A percentile compares a stretch with the other conserved stretches of the same genome.
phyloP scores from a whole-genome alignment of 2,888 invertebrate genomes.

The Saturnia japonica region DNA sequence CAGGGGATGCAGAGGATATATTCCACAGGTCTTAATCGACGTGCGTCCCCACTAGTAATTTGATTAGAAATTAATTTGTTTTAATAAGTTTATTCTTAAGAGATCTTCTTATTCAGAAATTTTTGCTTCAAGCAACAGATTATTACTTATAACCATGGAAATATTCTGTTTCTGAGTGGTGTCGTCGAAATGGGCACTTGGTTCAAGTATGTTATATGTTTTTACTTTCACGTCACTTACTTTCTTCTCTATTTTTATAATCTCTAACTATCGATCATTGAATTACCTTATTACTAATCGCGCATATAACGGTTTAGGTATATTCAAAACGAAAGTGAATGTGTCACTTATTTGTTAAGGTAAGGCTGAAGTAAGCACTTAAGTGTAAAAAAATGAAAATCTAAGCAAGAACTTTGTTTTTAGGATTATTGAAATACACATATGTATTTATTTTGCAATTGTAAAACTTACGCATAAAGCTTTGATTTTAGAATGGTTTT shows the following conservation, averaged over 20 bases:
- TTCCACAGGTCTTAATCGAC: too few relatives aligned
- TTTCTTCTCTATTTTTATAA: constrained; percentile 16
- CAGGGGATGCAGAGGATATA: too few relatives aligned
- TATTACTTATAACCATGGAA: background rate
- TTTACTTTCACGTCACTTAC: constrained; percentile 10
- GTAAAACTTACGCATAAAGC: too few relatives aligned
- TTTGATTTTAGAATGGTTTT: too few relatives aligned
- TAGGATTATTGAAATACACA: background rate
- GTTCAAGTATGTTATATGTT: constrained; percentile 12
- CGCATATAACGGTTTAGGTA: background rate
- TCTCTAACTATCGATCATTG: constrained; percentile 6
- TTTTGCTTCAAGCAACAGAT: background rate
- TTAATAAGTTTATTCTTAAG: background rate
- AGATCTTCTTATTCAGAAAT: background rate
- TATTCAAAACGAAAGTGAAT: constrained; percentile 7
- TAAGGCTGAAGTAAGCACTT: background rate
- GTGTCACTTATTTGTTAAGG: background rate
- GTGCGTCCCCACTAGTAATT: too few relatives aligned
- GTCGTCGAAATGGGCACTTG: background rate
- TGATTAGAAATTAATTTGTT: background rate
- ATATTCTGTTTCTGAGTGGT: background rate
- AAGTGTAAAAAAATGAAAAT: background rate
- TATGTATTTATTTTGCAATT: too few relatives aligned
- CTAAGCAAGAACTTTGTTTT: background rate
- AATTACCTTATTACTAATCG: constrained; percentile 13